phyloP scores from a whole-genome alignment of 2,797 vertebrate species.

The Sardinella longiceps region DNA sequence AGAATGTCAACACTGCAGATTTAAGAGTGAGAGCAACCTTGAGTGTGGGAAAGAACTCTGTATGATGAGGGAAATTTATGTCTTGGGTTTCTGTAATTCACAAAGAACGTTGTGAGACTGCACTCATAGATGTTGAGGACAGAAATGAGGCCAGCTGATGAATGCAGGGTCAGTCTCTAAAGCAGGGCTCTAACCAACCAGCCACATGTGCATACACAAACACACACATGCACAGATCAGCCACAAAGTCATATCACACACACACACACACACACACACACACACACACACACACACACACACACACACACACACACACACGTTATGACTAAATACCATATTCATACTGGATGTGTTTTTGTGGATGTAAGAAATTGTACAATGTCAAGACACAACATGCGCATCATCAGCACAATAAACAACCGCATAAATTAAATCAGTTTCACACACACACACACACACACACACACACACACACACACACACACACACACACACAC shows the following conservation, averaged over 20 bases:
- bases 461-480: constrained; percentile 4
- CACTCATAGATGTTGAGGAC: neutral
- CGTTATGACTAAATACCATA: no score
- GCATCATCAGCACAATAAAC: neutral
- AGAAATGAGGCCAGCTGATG: constrained; percentile 14
- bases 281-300: neutral
- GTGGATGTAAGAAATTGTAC: neutral
- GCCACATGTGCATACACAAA: neutral
- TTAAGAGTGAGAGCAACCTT: no score
- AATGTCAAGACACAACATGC: no score
- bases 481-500: neutral
- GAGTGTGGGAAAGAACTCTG: no score
- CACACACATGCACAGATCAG: constrained; percentile 23
- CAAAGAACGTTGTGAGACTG: neutral
- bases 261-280: constrained; percentile 29
- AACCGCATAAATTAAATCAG: neutral
- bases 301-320: neutral
- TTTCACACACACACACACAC: neutral
- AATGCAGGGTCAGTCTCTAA: constrained; percentile 25
- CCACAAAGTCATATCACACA: neutral
- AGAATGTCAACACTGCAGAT: no score
- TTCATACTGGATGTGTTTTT: neutral
- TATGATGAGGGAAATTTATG: no score
- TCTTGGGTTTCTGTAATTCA: no score
- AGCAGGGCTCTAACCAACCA: constrained; percentile 20